phyloP scores from a whole-genome alignment of 2,797 vertebrate species.

The Fundulus diaphanus region DNA sequence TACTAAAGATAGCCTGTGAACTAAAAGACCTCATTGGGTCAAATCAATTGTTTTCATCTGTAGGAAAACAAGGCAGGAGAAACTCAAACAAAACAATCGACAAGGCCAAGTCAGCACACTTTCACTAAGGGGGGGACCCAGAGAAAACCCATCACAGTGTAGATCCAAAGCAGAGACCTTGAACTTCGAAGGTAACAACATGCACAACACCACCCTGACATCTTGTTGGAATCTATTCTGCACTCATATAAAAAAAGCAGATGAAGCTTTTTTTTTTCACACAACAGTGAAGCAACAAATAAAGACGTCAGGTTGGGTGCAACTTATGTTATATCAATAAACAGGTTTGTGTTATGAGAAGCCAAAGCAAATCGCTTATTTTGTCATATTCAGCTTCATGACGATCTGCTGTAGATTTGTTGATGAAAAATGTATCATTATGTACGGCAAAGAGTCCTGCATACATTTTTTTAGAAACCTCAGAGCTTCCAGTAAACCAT shows the following conservation, averaged over 20 bases:
- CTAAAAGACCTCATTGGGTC: constrained; percentile 15
- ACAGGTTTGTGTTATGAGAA: neutral
- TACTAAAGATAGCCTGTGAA: constrained; percentile 34
- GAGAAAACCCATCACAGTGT: neutral
- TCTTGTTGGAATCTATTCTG: neutral
- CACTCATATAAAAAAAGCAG: neutral
- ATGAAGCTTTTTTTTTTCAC: no score
- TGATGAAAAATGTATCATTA: neutral
- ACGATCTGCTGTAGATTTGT: neutral
- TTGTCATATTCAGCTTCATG: neutral
- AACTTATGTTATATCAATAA: neutral
- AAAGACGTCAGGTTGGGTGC: neutral
- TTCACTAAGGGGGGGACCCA: neutral
- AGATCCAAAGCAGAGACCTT: neutral
- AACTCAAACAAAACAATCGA: neutral
- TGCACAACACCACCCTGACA: neutral
- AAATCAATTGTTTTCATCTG: constrained; percentile 29
- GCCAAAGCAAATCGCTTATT: neutral
- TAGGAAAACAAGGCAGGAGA: neutral
- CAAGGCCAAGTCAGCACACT: no score
- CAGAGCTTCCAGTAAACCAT: neutral
- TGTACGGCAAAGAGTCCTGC: neutral
- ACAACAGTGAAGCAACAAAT: no score
- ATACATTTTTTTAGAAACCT: neutral
- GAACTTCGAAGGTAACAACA: neutral